Evolutionary conservation across 1,140 invertebrate genomes (phyloP).

Genomic region (Lethocerus indicus): DNA sequence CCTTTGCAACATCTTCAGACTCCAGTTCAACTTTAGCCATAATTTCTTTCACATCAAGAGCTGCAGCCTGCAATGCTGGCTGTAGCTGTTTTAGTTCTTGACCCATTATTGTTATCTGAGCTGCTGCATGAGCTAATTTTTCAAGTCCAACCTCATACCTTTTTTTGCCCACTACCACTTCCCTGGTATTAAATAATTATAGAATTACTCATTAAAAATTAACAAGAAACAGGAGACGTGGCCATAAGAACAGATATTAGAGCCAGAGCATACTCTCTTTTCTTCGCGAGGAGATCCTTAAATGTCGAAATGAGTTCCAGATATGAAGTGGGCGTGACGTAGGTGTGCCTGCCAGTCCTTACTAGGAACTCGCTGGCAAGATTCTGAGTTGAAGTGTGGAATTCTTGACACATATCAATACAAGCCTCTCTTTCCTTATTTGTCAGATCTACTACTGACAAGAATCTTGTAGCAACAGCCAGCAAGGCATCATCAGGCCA

Average conservation of each 20-base stretch:
- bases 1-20: slow-evolving; percentile 65
- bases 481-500: slow-evolving; percentile 89
- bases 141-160: slow-evolving; percentile 76
- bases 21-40: slow-evolving; percentile 65
- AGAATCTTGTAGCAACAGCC: slow-evolving; percentile 75
- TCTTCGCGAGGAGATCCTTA: slow-evolving; percentile 60
- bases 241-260: slow-evolving; percentile 11
- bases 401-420: slow-evolving; percentile 78
- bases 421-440: slow-evolving; percentile 48
- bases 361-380: slow-evolving; percentile 56
- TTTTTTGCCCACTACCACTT: slow-evolving; percentile 41
- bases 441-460: slow-evolving; percentile 69
- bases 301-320: slow-evolving; percentile 84
- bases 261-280: slow-evolving; percentile 43
- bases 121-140: slow-evolving; percentile 65
- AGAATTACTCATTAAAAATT: background rate
- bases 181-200: slow-evolving; percentile 24
- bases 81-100: slow-evolving; percentile 66
- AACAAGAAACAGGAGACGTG: background rate
- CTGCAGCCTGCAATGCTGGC: slow-evolving; percentile 72
- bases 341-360: slow-evolving; percentile 58
- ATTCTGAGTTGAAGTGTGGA: slow-evolving; percentile 68
- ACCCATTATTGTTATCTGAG: slow-evolving; percentile 73
- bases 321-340: slow-evolving; percentile 90
- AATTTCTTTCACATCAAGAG: slow-evolving; percentile 65